Conservation (phyloP, 2,888 invertebrate genomes). For the Diogma glabrata region DNA sequence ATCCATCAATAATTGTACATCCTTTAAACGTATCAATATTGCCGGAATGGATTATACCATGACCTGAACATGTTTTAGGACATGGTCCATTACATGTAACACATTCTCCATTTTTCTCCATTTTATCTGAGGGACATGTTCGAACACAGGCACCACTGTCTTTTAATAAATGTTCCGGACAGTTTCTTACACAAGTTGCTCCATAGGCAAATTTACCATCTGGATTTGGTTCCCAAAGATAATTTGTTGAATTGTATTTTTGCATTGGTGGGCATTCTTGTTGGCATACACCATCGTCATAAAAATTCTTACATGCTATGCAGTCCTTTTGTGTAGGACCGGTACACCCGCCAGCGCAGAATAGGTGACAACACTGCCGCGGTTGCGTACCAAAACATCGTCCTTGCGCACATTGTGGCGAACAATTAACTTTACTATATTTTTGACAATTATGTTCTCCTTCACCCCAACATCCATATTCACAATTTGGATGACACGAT, state of each 20-base stretch:
- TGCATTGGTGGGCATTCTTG: constrained; percentile 93
- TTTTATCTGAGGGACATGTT: constrained; percentile 80
- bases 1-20: constrained; percentile 91
- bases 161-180: constrained; percentile 84
- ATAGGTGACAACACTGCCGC: constrained; percentile 89
- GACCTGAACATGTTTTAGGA: constrained; percentile 83
- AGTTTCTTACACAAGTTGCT: constrained; percentile 91
- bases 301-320: constrained; percentile 90
- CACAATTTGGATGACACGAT: constrained; percentile 64
- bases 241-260: constrained; percentile 81
- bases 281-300: constrained; percentile 91
- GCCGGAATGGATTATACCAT: constrained; percentile 67
- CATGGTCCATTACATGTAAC: constrained; percentile 91
- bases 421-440: constrained; percentile 87
- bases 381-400: constrained; percentile 89
- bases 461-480: constrained; percentile 91
- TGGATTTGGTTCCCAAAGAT: constrained; percentile 86
- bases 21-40: constrained; percentile 82
- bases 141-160: constrained; percentile 91
- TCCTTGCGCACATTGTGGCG: constrained; percentile 87
- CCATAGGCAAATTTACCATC: constrained; percentile 93
- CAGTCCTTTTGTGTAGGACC: constrained; percentile 93
- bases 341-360: constrained; percentile 94
- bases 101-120: constrained; percentile 79
- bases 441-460: constrained; percentile 88